phyloP scores from a whole-genome alignment of 2,797 vertebrate species.

The Anguilla megastoma region DNA sequence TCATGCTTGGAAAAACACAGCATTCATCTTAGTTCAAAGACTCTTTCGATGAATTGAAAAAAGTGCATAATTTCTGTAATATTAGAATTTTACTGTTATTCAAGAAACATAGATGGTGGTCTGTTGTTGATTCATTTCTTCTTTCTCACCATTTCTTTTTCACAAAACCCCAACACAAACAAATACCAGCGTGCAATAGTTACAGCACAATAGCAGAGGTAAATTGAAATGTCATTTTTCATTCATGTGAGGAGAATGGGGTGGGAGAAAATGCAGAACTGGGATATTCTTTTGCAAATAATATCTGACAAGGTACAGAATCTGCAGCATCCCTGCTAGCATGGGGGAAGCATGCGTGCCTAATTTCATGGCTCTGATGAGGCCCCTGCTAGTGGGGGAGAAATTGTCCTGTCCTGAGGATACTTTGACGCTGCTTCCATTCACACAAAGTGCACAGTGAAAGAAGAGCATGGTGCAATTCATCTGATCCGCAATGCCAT shows the following conservation, averaged over 20 bases:
- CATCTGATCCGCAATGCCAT: conserved; percentile 22
- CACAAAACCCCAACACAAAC: conserved; percentile 33
- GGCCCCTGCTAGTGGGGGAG: background rate
- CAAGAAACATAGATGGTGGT: conserved; percentile 34
- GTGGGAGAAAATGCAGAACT: conserved; percentile 38
- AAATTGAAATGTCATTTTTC: conserved; percentile 63
- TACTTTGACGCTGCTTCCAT: background rate
- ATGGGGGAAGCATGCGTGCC: conserved; percentile 22
- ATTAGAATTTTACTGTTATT: conserved; percentile 53
- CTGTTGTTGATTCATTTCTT: conserved; percentile 37
- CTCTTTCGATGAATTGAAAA: conserved; percentile 31
- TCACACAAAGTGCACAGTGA: background rate
- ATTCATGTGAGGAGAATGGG: conserved; percentile 54
- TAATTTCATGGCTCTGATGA: conserved; percentile 21
- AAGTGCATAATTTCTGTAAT: conserved; percentile 37
- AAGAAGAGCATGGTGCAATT: background rate
- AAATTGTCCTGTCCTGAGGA: background rate
- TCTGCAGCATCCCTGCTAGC: conserved; percentile 33
- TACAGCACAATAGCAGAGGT: conserved; percentile 49
- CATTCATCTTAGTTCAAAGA: conserved; percentile 17
- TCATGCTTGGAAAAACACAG: conserved; percentile 46
- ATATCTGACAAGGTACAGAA: conserved; percentile 42
- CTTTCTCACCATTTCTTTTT: conserved; percentile 40
- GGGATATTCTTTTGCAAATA: conserved; percentile 48
- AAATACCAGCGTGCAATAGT: conserved; percentile 50